Evolutionary conservation across 2,113 vertebrate genomes (phyloP).

Genomic region (Acinonyx jubatus): DNA sequence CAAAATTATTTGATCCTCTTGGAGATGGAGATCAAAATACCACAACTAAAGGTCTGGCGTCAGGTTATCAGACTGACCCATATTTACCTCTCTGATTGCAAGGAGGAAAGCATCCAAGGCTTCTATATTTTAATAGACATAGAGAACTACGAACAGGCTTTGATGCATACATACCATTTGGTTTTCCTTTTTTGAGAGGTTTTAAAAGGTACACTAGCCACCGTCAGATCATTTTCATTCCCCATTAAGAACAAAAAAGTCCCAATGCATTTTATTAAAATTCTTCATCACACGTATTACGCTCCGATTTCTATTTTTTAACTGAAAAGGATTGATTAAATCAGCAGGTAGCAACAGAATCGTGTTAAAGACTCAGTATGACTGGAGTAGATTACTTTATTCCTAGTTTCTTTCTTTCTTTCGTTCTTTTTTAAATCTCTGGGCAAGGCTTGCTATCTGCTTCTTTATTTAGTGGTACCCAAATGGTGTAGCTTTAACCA

Average conservation of each 20-base stretch:
- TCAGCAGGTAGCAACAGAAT: slow-evolving; percentile 85
- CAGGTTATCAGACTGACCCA: background rate
- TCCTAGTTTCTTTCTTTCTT: slow-evolving; percentile 56
- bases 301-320: slow-evolving; percentile 83
- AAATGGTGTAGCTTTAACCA: slow-evolving; percentile 65
- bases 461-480: slow-evolving; percentile 64
- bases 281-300: slow-evolving; percentile 83
- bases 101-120: background rate
- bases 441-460: slow-evolving; percentile 72
- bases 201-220: slow-evolving; percentile 67
- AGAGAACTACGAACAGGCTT: slow-evolving; percentile 31
- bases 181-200: slow-evolving; percentile 38
- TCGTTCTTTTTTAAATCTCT: background rate
- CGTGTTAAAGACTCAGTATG: slow-evolving; percentile 86
- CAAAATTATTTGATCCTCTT: background rate
- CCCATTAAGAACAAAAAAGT: slow-evolving; percentile 79
- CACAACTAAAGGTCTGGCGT: background rate
- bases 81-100: background rate
- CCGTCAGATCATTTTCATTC: slow-evolving; percentile 78
- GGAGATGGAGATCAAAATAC: slow-evolving; percentile 31
- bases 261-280: slow-evolving; percentile 85
- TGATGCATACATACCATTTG: slow-evolving; percentile 47
- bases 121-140: background rate
- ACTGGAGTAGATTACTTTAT: slow-evolving; percentile 82
- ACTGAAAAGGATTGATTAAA: slow-evolving; percentile 86